Conservation (phyloP, 2,797 vertebrate genomes). For the Chelon labrosus region DNA sequence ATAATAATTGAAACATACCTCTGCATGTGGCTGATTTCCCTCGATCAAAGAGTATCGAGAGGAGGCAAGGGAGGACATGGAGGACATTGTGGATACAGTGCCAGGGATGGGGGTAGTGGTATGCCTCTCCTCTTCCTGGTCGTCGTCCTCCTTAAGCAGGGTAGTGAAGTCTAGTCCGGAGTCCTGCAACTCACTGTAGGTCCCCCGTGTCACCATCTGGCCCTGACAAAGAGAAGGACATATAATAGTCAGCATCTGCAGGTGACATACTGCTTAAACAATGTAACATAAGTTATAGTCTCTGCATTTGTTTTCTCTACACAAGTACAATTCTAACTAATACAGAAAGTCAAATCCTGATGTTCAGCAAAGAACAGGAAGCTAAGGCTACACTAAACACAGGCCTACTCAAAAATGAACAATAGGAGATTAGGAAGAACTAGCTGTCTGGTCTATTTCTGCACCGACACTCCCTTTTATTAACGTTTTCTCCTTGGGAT, state of each 20-base stretch:
- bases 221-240: constrained; percentile 80
- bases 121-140: constrained; percentile 77
- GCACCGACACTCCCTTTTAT: too few species aligned
- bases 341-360: background rate
- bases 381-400: too few species aligned
- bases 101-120: constrained; percentile 60
- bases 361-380: too few species aligned
- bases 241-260: background rate
- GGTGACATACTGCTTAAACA: background rate
- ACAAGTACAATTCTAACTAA: too few species aligned
- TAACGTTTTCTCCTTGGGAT: too few species aligned
- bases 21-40: constrained; percentile 78
- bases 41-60: constrained; percentile 89
- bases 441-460: too few species aligned
- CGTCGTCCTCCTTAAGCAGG: constrained; percentile 90
- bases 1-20: constrained; percentile 6
- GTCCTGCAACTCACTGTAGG: constrained; percentile 88
- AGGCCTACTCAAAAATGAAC: too few species aligned
- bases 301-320: background rate
- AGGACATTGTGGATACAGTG: constrained; percentile 76
- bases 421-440: too few species aligned
- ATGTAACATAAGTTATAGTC: background rate
- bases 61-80: constrained; percentile 89
- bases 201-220: constrained; percentile 89
- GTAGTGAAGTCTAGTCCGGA: constrained; percentile 94